phyloP scores from a whole-genome alignment of 2,797 vertebrate species.

The Microcaecilia unicolor region DNA sequence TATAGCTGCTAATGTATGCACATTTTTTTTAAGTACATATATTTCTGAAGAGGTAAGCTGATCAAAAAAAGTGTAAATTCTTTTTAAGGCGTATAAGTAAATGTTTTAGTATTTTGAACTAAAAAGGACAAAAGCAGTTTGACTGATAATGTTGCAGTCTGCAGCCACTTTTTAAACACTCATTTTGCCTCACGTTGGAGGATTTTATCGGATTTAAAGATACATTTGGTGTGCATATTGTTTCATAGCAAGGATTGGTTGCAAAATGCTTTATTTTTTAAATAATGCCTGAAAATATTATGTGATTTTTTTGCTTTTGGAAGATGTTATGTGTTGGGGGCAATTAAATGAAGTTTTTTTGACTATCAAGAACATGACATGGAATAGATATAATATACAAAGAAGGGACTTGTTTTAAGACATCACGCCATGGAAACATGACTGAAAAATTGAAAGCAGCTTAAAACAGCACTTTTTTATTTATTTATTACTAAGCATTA shows the following conservation, averaged over 20 bases:
- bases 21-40: constrained; percentile 90
- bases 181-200: constrained; percentile 66
- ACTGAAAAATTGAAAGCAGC: constrained; percentile 84
- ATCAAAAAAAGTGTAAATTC: constrained; percentile 73
- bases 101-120: constrained; percentile 79
- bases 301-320: constrained; percentile 75
- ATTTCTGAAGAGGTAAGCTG: constrained; percentile 92
- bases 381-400: constrained; percentile 78
- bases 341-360: constrained; percentile 77
- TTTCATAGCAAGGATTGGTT: constrained; percentile 83
- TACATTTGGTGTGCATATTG: constrained; percentile 79
- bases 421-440: constrained; percentile 93
- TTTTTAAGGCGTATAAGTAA: constrained; percentile 81
- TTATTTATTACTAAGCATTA: constrained; percentile 64
- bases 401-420: constrained; percentile 82
- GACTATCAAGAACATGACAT: constrained; percentile 80
- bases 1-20: constrained; percentile 94
- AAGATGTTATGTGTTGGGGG: constrained; percentile 76
- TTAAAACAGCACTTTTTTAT: constrained; percentile 68
- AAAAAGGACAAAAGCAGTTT: constrained; percentile 64
- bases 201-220: constrained; percentile 64
- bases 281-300: constrained; percentile 81
- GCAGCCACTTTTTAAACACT: constrained; percentile 57
- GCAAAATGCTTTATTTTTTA: constrained; percentile 88
- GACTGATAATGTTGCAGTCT: constrained; percentile 54